Percentiles rank a stretch among this genome's conserved stretches.
phyloP scores from a whole-genome alignment of 2,888 invertebrate species.

The Biston stratarius region DNA sequence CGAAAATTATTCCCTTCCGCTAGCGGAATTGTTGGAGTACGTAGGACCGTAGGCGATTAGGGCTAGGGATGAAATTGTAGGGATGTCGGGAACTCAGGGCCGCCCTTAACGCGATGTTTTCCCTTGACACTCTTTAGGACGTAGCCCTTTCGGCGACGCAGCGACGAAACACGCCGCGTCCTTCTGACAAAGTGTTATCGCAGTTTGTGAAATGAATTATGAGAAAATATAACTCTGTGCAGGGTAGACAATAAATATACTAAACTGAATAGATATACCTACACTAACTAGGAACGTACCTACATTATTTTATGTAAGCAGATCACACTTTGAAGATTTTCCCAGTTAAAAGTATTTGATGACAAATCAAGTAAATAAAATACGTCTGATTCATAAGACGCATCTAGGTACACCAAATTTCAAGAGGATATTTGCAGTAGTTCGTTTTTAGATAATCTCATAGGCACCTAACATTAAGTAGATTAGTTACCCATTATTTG shows the following conservation, averaged over 20 bases:
- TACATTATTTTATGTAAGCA: too few relatives aligned
- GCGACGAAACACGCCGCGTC: conserved; percentile 32
- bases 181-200: conserved; percentile 34
- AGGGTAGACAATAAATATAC: neutral
- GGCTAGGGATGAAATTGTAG: conserved; percentile 42
- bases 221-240: conserved; percentile 10
- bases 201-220: conserved; percentile 22
- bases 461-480: too few relatives aligned
- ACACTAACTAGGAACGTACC: too few relatives aligned
- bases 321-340: too few relatives aligned
- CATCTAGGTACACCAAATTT: too few relatives aligned
- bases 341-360: too few relatives aligned
- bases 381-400: too few relatives aligned
- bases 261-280: neutral
- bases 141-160: conserved; percentile 36
- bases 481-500: neutral
- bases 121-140: conserved; percentile 44
- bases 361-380: too few relatives aligned
- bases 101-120: conserved; percentile 39
- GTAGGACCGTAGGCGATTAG: conserved; percentile 44
- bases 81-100: conserved; percentile 41
- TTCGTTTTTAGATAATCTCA: too few relatives aligned
- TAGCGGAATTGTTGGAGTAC: conserved; percentile 39
- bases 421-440: too few relatives aligned
- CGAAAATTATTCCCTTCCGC: conserved; percentile 37